Percentiles rank a stretch among this genome's conserved stretches.
Evolutionary conservation across 2,113 vertebrate genomes (phyloP).

Genomic region (Todiramphus chloris): DNA sequence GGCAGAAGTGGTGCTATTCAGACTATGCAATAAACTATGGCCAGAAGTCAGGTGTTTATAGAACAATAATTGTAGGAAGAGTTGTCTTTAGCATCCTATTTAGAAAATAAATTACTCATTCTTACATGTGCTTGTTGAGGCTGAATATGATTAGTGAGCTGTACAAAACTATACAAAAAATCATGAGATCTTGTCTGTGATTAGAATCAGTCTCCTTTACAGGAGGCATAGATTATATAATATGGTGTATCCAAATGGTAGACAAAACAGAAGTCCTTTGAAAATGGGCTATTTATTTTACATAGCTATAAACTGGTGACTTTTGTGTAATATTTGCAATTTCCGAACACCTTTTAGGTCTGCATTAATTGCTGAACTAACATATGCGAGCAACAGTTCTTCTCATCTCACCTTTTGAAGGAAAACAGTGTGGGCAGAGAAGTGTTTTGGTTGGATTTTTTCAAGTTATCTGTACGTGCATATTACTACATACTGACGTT

Average conservation of each 20-base stretch:
- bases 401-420: conserved; percentile 39
- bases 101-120: background rate
- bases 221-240: background rate
- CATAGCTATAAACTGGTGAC: background rate
- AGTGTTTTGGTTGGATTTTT: background rate
- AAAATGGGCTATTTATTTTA: background rate
- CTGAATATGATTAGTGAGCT: background rate
- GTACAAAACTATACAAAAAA: background rate
- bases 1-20: background rate
- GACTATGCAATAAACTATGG: background rate
- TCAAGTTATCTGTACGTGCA: background rate
- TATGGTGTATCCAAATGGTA: background rate
- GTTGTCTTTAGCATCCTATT: background rate
- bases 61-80: background rate
- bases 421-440: conserved; percentile 7
- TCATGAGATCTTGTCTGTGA: background rate
- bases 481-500: background rate
- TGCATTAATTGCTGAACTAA: conserved; percentile 18
- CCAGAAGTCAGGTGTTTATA: background rate
- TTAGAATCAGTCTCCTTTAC: background rate
- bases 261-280: background rate
- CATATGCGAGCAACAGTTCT: background rate
- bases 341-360: background rate
- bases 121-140: background rate
- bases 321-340: background rate